phyloP scores from a whole-genome alignment of 2,797 vertebrate species.

The Notolepis coatsorum region DNA sequence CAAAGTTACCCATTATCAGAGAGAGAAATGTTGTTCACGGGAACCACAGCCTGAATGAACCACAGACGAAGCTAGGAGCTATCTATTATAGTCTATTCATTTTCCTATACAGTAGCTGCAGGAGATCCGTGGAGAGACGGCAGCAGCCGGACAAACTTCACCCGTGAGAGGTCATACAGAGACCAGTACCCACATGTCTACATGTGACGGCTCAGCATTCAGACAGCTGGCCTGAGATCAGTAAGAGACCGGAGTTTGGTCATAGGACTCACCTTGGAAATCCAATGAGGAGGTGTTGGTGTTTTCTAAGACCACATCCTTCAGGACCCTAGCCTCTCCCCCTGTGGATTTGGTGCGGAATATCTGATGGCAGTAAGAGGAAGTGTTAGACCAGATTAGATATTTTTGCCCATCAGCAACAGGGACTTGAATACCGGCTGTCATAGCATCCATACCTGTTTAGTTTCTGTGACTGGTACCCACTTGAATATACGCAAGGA shows the following conservation, averaged over 20 bases:
- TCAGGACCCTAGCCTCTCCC: slow-evolving; percentile 84
- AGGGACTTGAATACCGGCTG: not conserved
- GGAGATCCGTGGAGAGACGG: no score
- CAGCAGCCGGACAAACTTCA: no score
- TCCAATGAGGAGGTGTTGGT: slow-evolving; percentile 93
- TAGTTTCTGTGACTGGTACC: slow-evolving; percentile 96
- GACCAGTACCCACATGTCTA: no score
- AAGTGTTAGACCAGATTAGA: not conserved
- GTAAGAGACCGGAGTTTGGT: no score
- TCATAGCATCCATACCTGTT: slow-evolving; percentile 83
- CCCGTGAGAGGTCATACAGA: no score
- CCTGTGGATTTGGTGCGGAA: slow-evolving; percentile 90
- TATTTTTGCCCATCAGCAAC: not conserved
- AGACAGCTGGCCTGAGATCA: not conserved
- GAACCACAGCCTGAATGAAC: no score
- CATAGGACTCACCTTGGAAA: slow-evolving; percentile 88
- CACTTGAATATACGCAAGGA: slow-evolving; percentile 98
- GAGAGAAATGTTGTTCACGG: no score
- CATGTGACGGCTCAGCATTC: not conserved
- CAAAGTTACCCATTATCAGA: no score
- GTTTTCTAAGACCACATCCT: slow-evolving; percentile 89
- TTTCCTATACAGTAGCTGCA: no score
- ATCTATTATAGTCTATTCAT: no score
- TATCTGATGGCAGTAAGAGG: slow-evolving; percentile 79
- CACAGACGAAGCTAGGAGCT: no score